Base-by-base conservation (phyloP, 2,888 invertebrate species). In the Parasteatoda lunata region DNA sequence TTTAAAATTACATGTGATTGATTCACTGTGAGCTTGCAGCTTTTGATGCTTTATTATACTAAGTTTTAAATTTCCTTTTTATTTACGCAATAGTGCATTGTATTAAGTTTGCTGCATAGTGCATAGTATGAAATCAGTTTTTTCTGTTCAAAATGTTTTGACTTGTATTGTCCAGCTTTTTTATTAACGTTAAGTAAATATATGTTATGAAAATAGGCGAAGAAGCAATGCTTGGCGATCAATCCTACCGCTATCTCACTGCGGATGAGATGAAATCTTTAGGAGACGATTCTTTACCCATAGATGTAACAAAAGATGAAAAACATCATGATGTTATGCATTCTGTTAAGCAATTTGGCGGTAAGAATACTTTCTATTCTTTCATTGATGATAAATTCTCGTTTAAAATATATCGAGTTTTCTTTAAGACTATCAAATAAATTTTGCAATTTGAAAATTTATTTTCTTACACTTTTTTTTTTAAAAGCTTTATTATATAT, bases 211-310 rank as follows among this genome's bases (percentile, higher is more conserved):
- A n/a, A 76, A 48, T 91, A 97, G 97, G 97, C 91, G 97, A 97
- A 94, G 97, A 97, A 92, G 96, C 96, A 84, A 95, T 97, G 93
- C 93, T 97, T 90, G 97, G 96, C 90, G 97, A 97, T 92, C 94
- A 94, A 90, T 93, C 94, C 1, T 97, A 97, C 93, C 95, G 97
- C 89, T 97, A 97, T 93, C 93, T 98, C 92, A 97, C 97, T 84
- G 97, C 96, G 89, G 97, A 98, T 92, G 97, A 98, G 91, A 97
- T 97, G 97, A 97, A 97, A 93, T 97, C 97, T 9, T 93, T 97
- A 89, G 97, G 97, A 88, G 97, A 97, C 91, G 97, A 97, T 93
- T 97, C 97, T 11, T 93, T 97, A 89, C 97, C 97, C 15, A 97
- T 97, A 90, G 97, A 97, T 92, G 97, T 97, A 45, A 97, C 97